Evolutionary conservation across 2,888 invertebrate species (phyloP).

Genomic region (Sinelater perroti): DNA sequence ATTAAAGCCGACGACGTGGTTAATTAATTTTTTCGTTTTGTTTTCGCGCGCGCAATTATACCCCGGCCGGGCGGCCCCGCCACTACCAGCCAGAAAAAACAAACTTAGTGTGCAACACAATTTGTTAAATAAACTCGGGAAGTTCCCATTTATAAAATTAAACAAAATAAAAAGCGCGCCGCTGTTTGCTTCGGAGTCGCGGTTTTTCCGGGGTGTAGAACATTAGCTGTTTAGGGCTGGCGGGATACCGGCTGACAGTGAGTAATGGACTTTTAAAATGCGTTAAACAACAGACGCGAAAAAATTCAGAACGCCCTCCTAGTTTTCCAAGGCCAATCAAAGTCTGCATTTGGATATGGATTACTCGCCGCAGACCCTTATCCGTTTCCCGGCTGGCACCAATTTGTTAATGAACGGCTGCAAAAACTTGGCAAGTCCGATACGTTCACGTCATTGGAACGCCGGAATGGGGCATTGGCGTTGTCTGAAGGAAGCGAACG

Average conservation of each 20-base stretch:
- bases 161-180: not conserved
- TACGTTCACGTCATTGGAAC: too few species aligned
- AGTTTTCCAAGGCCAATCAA: conserved; percentile 16
- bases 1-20: not conserved
- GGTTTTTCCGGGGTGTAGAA: conserved; percentile 23
- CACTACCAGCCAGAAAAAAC: not conserved
- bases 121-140: conserved; percentile 11
- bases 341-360: conserved; percentile 7
- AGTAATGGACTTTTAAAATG: conserved; percentile 29
- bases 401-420: conserved; percentile 2
- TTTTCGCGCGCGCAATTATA: not conserved
- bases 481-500: too few species aligned
- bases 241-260: conserved; percentile 22
- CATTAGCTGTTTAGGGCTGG: conserved; percentile 18
- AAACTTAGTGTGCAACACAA: not conserved
- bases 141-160: conserved; percentile 12
- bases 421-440: too few species aligned
- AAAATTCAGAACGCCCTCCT: conserved; percentile 18
- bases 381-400: not conserved
- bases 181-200: conserved; percentile 13
- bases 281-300: conserved; percentile 24
- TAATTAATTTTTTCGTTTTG: not conserved
- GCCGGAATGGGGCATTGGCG: too few species aligned
- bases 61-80: too few species aligned
- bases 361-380: conserved; percentile 2